Base-by-base conservation (phyloP, 1,140 invertebrate species). In the Hirudo medicinalis region DNA sequence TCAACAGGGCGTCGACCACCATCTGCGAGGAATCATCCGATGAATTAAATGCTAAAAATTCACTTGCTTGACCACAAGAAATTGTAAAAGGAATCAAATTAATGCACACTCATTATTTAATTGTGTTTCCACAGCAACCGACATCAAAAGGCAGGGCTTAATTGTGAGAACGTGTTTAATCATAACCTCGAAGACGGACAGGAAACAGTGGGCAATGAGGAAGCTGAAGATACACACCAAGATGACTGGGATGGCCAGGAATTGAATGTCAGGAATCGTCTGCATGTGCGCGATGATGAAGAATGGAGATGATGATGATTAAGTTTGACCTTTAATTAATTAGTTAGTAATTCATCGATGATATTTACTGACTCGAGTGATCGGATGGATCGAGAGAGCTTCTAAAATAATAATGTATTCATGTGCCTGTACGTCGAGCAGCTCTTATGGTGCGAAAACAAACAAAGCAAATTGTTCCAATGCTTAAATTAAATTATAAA, bases 151-250 rank as follows among this genome's bases (percentile, higher is more conserved):
- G 32, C 32, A 36, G 32, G 2, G 32, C 6, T 36, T 36, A 36
- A 36, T 36, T 36, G 32, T 49, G 9, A 49, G 43, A 49, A 49
- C n/a, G n/a, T n/a, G n/a, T n/a, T n/a, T n/a, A n/a, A n/a, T n/a
- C n/a, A n/a, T n/a, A n/a, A 94, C 92, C 88, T 96, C 92, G 79
- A 94, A 96, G 25, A 96, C 85, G 2, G 91, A 92, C 32, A 97
- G 86, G 60, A 96, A 90, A 80, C 90, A 92, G 77, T 95, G 91
- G 49, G 92, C 89, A 72, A 95, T 90, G 77, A 95, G 91, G 80
- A 92, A 96, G 2, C 92, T 86, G 81, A 92, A 94, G 22, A 96
- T 82, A 76, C 88, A 90, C n/a, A 89, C 88, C 53, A 95, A 82
- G 19, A 94, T 85, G 0, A 93, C 89, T 2, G 94, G 92, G 22